phyloP scores from a whole-genome alignment of 1,140 invertebrate species.

The Drosophila arawakana region DNA sequence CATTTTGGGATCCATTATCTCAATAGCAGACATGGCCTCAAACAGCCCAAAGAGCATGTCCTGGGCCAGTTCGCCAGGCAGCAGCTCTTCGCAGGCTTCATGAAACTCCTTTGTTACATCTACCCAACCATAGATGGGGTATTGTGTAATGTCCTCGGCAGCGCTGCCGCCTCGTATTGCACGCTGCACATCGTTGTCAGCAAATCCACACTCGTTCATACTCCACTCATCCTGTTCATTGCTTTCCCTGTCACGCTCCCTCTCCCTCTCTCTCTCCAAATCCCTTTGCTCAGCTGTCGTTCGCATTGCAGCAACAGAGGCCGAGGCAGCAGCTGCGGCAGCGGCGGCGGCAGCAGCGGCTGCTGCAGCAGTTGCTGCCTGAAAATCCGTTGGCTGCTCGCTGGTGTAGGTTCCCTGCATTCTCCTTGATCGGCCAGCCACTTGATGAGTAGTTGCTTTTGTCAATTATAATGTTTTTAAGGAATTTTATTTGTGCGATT shows the following conservation, averaged over 20 bases:
- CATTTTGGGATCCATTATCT: constrained; percentile 99
- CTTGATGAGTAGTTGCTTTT: constrained; percentile 23
- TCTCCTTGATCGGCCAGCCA: constrained; percentile 20
- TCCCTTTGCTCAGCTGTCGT: constrained; percentile 40
- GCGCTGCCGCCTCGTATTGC: constrained; percentile 59
- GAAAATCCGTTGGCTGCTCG: constrained; percentile 62
- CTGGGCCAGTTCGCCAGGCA: constrained; percentile 94
- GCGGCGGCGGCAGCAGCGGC: constrained; percentile 58
- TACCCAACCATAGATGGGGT: constrained; percentile 86
- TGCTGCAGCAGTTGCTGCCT: constrained; percentile 68
- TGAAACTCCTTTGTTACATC: constrained; percentile 91
- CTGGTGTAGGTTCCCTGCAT: constrained; percentile 36
- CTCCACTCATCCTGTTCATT: constrained; percentile 62
- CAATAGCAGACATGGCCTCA: constrained; percentile 99
- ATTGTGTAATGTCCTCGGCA: constrained; percentile 74
- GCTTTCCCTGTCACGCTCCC: constrained; percentile 30
- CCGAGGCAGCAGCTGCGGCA: constrained; percentile 47
- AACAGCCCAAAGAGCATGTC: constrained; percentile 97
- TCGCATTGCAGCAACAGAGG: constrained; percentile 29
- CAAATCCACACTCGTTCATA: constrained; percentile 64
- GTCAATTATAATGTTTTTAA: constrained; percentile 22
- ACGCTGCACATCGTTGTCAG: constrained; percentile 70
- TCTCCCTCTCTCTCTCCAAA: constrained; percentile 28
- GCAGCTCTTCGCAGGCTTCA: constrained; percentile 89
- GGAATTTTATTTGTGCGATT: constrained; percentile 18